phyloP scores from a whole-genome alignment of 2,888 invertebrate genomes.

The Lithosia quadra region DNA sequence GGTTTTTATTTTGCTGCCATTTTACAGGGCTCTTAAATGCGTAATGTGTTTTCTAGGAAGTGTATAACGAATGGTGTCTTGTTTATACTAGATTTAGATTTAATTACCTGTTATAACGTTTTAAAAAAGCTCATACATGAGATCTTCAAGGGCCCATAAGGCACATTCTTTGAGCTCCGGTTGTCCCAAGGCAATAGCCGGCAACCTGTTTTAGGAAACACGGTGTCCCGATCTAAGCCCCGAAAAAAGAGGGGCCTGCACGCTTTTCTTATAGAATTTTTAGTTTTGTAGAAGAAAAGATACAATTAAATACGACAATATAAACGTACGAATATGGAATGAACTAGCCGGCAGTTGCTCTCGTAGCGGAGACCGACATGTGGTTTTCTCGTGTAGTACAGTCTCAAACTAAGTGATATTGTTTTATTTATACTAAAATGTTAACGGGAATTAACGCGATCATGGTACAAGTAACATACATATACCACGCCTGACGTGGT shows the following conservation, averaged over 20 bases:
- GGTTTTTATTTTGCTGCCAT: constrained; percentile 14
- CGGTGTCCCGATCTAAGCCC: too few relatives aligned
- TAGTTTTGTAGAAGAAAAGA: too few relatives aligned
- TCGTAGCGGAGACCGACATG: not conserved
- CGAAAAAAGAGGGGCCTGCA: not conserved
- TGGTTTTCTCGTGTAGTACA: not conserved
- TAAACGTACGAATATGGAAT: constrained; percentile 18
- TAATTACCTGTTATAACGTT: not conserved
- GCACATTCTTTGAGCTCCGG: too few relatives aligned
- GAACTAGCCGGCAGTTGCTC: not conserved
- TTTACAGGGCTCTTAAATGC: constrained; percentile 4
- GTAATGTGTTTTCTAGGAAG: constrained; percentile 5
- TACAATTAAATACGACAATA: constrained; percentile 13
- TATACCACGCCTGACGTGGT: too few relatives aligned
- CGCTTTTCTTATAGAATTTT: not conserved
- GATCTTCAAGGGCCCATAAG: too few relatives aligned
- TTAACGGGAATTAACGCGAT: too few relatives aligned
- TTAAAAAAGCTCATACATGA: too few relatives aligned
- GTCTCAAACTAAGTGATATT: not conserved
- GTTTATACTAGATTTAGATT: not conserved
- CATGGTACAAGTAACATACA: too few relatives aligned
- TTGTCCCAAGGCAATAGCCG: too few relatives aligned
- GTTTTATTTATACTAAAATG: too few relatives aligned
- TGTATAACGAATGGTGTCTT: not conserved
- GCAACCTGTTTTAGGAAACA: too few relatives aligned